Percentiles rank a stretch among this genome's conserved stretches.
Evolutionary conservation across 2,113 vertebrate species (phyloP).

Genomic region (Aptenodytes patagonicus): DNA sequence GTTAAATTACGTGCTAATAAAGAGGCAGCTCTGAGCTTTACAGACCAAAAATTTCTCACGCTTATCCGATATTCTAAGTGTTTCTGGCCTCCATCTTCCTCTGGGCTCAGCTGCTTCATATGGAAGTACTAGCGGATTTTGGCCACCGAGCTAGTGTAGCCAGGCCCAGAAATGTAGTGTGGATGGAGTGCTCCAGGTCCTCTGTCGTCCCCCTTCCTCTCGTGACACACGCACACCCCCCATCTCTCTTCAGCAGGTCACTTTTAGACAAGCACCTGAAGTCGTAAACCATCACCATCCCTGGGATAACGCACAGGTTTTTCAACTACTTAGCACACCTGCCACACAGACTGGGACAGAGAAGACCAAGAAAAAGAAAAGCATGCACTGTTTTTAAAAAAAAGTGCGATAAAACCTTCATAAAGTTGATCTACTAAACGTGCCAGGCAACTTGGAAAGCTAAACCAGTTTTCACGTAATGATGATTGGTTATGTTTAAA

Average conservation of each 20-base stretch:
- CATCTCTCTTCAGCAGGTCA: not conserved
- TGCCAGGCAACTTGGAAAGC: not conserved
- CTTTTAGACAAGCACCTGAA: no score
- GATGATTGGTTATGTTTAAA: not conserved
- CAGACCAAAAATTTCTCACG: conserved; percentile 4
- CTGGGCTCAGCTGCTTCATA: not conserved
- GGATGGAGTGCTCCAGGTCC: not conserved
- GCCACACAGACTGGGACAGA: not conserved
- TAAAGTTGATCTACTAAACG: not conserved
- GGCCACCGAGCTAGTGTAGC: not conserved
- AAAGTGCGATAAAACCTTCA: not conserved
- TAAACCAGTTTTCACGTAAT: not conserved
- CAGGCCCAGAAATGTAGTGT: not conserved
- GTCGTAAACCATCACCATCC: not conserved
- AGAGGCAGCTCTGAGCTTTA: not conserved
- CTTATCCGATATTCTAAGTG: not conserved
- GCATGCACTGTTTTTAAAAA: rapidly evolving
- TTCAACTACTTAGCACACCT: not conserved
- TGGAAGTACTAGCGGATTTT: not conserved
- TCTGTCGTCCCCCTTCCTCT: not conserved
- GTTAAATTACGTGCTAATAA: conserved; percentile 14
- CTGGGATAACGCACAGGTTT: not conserved
- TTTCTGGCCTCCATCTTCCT: not conserved
- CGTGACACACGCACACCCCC: rapidly evolving
- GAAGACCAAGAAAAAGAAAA: not conserved